A percentile compares a stretch with the other conserved stretches of the same genome.
phyloP scores from a whole-genome alignment of 2,888 invertebrate genomes.

The Chloroclystis v-ata region DNA sequence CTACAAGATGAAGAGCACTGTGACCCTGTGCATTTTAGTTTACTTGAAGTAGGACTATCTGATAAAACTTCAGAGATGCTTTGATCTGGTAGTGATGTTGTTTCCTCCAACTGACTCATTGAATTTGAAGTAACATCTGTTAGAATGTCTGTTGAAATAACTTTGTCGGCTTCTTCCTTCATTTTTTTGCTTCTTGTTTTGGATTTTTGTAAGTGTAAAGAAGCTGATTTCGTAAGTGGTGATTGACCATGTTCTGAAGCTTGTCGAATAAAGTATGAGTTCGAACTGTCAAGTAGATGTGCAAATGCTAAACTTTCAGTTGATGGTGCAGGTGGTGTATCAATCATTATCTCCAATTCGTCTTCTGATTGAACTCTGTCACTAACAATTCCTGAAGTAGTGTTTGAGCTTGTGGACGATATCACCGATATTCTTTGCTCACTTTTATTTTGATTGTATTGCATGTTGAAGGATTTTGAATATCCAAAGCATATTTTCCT shows the following conservation, averaged over 20 bases:
- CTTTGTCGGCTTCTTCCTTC: constrained; percentile 52
- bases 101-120: constrained; percentile 51
- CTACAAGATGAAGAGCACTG: constrained; percentile 93
- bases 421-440: constrained; percentile 94
- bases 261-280: constrained; percentile 61
- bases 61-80: constrained; percentile 69
- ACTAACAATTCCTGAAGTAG: constrained; percentile 97
- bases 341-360: constrained; percentile 93
- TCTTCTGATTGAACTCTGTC: constrained; percentile 97
- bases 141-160: constrained; percentile 41
- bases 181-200: constrained; percentile 51
- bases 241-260: constrained; percentile 52
- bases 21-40: constrained; percentile 83
- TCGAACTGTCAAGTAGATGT: constrained; percentile 83
- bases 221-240: constrained; percentile 55
- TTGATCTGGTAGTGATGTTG: constrained; percentile 59
- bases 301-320: constrained; percentile 90
- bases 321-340: constrained; percentile 89
- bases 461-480: constrained; percentile 79
- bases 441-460: constrained; percentile 80
- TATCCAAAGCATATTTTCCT: constrained; percentile 86
- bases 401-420: constrained; percentile 96
- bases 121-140: constrained; percentile 43
- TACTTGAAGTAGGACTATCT: constrained; percentile 78
- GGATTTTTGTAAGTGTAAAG: constrained; percentile 57